These are phyloP conservation scores for Epiblema foenella DNA, from an alignment of 2,888 invertebrate species.

Conservation along the genomic window DNA sequence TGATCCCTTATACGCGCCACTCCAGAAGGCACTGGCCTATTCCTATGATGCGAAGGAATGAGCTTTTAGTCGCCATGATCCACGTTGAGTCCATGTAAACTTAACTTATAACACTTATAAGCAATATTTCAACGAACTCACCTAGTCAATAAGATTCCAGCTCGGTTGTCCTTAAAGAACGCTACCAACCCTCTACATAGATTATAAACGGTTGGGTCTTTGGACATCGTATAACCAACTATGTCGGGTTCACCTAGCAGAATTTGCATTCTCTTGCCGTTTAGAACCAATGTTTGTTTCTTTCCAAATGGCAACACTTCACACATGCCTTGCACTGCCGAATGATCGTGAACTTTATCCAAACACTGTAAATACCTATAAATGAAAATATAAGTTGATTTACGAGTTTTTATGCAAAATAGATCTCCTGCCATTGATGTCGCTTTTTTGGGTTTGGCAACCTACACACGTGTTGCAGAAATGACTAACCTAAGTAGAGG, in stretches of 20 bases:
- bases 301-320: slow-evolving; percentile 79
- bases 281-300: slow-evolving; percentile 70
- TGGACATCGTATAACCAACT: slow-evolving; percentile 78
- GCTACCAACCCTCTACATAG: slow-evolving; percentile 83
- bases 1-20: no score
- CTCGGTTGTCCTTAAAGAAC: slow-evolving; percentile 81
- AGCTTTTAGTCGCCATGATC: background rate
- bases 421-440: background rate
- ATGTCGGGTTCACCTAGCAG: slow-evolving; percentile 75
- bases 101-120: no score
- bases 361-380: slow-evolving; percentile 73
- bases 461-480: background rate
- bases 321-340: slow-evolving; percentile 76
- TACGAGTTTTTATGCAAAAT: background rate
- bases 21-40: background rate
- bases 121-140: slow-evolving; percentile 44
- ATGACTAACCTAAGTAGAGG: background rate
- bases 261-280: slow-evolving; percentile 75
- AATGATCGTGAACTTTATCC: slow-evolving; percentile 79
- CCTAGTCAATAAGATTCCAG: slow-evolving; percentile 80
- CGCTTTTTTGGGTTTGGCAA: background rate
- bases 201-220: slow-evolving; percentile 77
- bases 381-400: background rate
- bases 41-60: background rate
- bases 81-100: background rate